phyloP scores from a whole-genome alignment of 2,888 invertebrate species.

The Agrenia bidenticulata region DNA sequence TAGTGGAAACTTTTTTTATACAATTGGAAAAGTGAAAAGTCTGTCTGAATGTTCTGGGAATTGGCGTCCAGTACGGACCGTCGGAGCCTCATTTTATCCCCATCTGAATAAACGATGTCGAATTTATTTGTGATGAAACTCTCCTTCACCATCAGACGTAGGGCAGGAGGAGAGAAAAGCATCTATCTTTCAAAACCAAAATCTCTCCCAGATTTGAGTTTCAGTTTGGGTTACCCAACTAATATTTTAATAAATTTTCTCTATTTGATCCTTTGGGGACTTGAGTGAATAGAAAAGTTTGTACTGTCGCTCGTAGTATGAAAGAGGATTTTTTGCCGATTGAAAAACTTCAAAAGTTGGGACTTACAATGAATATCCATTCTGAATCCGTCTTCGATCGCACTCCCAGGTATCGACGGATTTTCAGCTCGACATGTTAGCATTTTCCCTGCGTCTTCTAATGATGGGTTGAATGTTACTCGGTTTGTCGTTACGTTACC shows the following conservation, averaged over 20 bases:
- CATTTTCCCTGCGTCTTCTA: slow-evolving; percentile 76
- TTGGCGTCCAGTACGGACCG: slow-evolving; percentile 5
- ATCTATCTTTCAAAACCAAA: not conserved
- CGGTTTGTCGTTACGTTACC: slow-evolving; percentile 75
- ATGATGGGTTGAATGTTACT: slow-evolving; percentile 72
- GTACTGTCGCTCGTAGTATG: not conserved
- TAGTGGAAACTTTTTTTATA: not conserved
- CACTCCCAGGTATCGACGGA: slow-evolving; percentile 70
- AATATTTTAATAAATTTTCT: slow-evolving; percentile 23
- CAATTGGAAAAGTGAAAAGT: slow-evolving; percentile 9
- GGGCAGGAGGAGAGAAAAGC: not conserved
- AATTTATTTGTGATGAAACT: slow-evolving; percentile 17
- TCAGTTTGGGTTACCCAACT: slow-evolving; percentile 3
- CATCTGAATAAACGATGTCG: slow-evolving; percentile 1
- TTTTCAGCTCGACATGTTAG: slow-evolving; percentile 78
- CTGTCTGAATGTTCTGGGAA: slow-evolving; percentile 15
- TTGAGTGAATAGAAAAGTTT: slow-evolving; percentile 15
- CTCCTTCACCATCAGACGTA: not conserved
- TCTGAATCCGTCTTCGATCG: slow-evolving; percentile 72
- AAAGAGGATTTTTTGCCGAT: not conserved
- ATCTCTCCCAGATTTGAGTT: not conserved
- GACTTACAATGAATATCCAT: slow-evolving; percentile 82
- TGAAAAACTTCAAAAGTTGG: slow-evolving; percentile 3
- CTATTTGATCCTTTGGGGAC: slow-evolving; percentile 13
- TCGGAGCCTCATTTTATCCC: slow-evolving; percentile 14